These are phyloP conservation scores for Tetramorium bicarinatum DNA, from an alignment of 2,888 invertebrate genomes.

Conservation along the genomic window DNA sequence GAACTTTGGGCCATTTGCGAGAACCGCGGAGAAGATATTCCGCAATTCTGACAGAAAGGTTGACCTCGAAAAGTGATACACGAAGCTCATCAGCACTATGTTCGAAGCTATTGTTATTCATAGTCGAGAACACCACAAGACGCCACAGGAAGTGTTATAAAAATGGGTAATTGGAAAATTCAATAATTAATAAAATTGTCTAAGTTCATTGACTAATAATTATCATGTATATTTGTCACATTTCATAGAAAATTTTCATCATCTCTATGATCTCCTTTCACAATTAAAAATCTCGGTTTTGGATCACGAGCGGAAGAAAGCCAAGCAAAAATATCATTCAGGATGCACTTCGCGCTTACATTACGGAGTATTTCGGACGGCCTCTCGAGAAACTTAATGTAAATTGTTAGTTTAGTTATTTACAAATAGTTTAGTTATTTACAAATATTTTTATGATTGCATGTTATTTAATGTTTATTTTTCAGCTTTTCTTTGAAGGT, in stretches of 20 bases:
- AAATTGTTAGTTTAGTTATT: no score
- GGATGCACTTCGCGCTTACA: conserved; percentile 96
- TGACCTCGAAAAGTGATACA: conserved; percentile 97
- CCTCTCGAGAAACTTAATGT: conserved; percentile 97
- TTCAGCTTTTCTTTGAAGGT: conserved; percentile 97
- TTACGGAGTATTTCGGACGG: conserved; percentile 97
- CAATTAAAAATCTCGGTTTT: conserved; percentile 96
- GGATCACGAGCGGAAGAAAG: conserved; percentile 95
- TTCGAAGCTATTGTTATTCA: conserved; percentile 93
- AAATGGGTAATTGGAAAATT: conserved; percentile 89
- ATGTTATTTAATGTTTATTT: conserved; percentile 70
- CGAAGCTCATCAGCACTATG: conserved; percentile 93
- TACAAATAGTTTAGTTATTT: no score
- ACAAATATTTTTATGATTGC: neutral
- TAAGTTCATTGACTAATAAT: conserved; percentile 1
- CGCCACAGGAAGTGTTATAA: conserved; percentile 96
- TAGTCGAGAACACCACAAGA: conserved; percentile 95
- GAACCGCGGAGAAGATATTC: conserved; percentile 95
- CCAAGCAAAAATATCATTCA: conserved; percentile 95
- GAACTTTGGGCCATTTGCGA: conserved; percentile 95
- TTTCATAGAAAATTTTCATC: conserved; percentile 96
- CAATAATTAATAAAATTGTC: neutral
- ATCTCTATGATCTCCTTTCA: conserved; percentile 94
- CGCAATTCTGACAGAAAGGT: conserved; percentile 94
- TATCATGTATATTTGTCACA: conserved; percentile 54